Evolutionary conservation across 2,113 vertebrate species (phyloP).

Genomic region (Bettongia penicillata): DNA sequence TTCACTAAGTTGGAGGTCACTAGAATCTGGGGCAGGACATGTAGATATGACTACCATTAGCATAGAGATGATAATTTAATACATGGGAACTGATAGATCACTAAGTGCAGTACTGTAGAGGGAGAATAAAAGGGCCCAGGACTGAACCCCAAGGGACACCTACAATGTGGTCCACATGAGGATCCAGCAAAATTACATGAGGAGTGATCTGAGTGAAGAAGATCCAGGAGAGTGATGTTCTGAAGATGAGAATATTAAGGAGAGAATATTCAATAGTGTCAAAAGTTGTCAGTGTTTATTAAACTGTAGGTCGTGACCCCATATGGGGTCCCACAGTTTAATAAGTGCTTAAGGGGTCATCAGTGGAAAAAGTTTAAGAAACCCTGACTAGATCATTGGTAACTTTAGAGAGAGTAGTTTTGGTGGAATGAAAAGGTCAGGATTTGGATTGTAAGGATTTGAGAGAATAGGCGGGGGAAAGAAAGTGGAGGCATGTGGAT

Average conservation of each 20-base stretch:
- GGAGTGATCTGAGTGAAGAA: background rate
- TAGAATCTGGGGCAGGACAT: too few species aligned
- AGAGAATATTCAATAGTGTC: background rate
- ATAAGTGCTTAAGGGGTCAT: too few species aligned
- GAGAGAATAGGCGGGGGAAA: background rate
- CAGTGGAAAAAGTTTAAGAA: too few species aligned
- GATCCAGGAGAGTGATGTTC: too few species aligned
- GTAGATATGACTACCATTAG: background rate
- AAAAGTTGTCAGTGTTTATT: background rate
- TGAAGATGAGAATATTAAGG: background rate
- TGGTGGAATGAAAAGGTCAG: background rate
- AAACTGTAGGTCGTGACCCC: too few species aligned
- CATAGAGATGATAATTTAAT: too few species aligned
- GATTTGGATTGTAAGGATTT: background rate
- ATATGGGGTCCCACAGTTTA: too few species aligned
- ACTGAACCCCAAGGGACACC: background rate
- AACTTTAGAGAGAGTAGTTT: background rate
- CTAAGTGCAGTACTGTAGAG: too few species aligned
- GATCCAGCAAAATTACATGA: background rate
- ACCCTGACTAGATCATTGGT: background rate
- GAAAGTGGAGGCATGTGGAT: background rate
- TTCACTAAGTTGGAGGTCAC: too few species aligned
- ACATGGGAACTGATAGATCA: too few species aligned
- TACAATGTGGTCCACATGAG: background rate
- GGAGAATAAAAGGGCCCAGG: background rate